A percentile compares a stretch with the other conserved stretches of the same genome.
Conservation (phyloP, 2,888 invertebrate genomes). For the Exocentrus adspersus region DNA sequence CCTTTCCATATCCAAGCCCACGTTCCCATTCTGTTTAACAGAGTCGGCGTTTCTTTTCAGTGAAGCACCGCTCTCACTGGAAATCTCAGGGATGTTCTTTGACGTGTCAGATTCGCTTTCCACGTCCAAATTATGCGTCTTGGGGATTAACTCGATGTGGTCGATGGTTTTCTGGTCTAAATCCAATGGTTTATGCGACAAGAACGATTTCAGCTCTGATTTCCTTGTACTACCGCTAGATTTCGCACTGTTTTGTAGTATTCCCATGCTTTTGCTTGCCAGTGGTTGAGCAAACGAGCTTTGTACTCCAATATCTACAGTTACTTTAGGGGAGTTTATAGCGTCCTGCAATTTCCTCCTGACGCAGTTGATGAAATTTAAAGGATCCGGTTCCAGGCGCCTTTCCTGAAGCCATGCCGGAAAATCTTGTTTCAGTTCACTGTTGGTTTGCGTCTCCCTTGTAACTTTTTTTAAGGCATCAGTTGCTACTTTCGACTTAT, state of each 20-base stretch:
- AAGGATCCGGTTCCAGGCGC: conserved; percentile 63
- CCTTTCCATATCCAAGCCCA: not conserved
- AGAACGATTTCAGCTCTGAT: conserved; percentile 47
- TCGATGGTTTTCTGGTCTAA: conserved; percentile 53
- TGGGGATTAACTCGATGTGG: conserved; percentile 48
- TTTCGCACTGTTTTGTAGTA: conserved; percentile 28
- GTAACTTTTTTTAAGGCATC: conserved; percentile 19
- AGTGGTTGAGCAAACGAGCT: conserved; percentile 39
- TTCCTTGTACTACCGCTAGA: conserved; percentile 34
- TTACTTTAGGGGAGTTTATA: conserved; percentile 45
- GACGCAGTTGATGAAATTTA: conserved; percentile 71
- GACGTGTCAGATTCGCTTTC: conserved; percentile 62
- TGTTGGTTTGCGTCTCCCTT: conserved; percentile 36
- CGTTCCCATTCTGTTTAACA: not conserved
- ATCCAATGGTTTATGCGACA: conserved; percentile 53
- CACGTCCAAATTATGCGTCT: conserved; percentile 15
- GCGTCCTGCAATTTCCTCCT: conserved; percentile 66
- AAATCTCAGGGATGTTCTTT: conserved; percentile 62
- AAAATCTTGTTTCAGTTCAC: conserved; percentile 22
- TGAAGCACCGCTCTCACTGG: conserved; percentile 55
- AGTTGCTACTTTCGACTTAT: conserved; percentile 10
- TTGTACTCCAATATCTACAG: conserved; percentile 51
- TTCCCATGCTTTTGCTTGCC: conserved; percentile 36
- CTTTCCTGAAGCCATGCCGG: conserved; percentile 45
- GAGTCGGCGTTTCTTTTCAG: conserved; percentile 38